Evolutionary conservation across 2,888 invertebrate genomes (phyloP).

Genomic region (Apamea sordens): DNA sequence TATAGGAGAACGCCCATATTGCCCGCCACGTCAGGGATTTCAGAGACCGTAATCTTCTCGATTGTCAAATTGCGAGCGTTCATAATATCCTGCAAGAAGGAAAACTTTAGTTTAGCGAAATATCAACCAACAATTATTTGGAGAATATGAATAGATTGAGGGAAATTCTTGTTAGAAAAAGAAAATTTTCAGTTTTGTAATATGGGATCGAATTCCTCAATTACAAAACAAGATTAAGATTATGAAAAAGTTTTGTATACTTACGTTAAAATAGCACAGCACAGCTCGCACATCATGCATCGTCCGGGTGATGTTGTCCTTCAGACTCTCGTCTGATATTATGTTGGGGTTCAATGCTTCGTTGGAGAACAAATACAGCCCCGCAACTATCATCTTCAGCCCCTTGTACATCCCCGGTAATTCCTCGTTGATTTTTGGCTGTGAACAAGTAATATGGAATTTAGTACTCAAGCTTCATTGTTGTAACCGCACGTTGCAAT

Average conservation of each 20-base stretch:
- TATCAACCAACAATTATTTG: not conserved
- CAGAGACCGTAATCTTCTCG: slow-evolving; percentile 76
- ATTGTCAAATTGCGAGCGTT: slow-evolving; percentile 78
- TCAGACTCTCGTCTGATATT: slow-evolving; percentile 74
- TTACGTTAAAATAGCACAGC: slow-evolving; percentile 92
- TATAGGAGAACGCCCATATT: slow-evolving; percentile 80
- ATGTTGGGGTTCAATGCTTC: slow-evolving; percentile 85
- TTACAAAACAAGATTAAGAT: not conserved
- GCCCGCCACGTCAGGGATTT: slow-evolving; percentile 77
- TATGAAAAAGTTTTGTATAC: slow-evolving; percentile 67
- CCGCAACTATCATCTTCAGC: slow-evolving; percentile 93
- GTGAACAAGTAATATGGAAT: slow-evolving; percentile 69
- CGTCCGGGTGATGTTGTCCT: slow-evolving; percentile 89
- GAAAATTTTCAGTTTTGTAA: not conserved
- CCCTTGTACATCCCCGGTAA: slow-evolving; percentile 92
- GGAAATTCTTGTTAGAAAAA: not conserved
- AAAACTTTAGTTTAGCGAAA: slow-evolving; percentile 36
- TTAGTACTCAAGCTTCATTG: slow-evolving; percentile 45
- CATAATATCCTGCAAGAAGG: slow-evolving; percentile 82
- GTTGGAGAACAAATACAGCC: slow-evolving; percentile 92
- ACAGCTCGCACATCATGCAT: slow-evolving; percentile 91
- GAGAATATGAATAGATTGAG: no score
- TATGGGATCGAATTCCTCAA: not conserved
- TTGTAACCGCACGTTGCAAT: slow-evolving; percentile 36
- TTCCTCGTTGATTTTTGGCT: slow-evolving; percentile 80